Evolutionary conservation across 2,113 vertebrate genomes (phyloP).

Genomic region (Ictalurus furcatus): DNA sequence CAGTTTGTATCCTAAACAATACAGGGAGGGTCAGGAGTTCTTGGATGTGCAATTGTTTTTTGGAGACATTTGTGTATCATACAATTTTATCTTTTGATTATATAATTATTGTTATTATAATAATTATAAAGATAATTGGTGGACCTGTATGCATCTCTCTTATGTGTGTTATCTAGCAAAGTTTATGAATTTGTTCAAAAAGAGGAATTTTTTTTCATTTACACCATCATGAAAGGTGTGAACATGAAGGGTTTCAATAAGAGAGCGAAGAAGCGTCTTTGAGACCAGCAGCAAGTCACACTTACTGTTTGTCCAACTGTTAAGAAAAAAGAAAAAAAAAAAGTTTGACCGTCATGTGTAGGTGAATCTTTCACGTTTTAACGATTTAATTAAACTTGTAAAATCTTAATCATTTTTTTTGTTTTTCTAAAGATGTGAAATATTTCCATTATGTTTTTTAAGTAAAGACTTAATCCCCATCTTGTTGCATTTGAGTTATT

Average conservation of each 20-base stretch:
- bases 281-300: slow-evolving; percentile 54
- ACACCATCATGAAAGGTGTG: slow-evolving; percentile 37
- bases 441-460: slow-evolving; percentile 76
- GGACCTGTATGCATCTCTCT: slow-evolving; percentile 66
- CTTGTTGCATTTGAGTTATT: slow-evolving; percentile 74
- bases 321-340: slow-evolving; percentile 32
- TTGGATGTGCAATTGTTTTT: slow-evolving; percentile 69
- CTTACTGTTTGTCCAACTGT: slow-evolving; percentile 54
- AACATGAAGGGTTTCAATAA: slow-evolving; percentile 41
- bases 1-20: slow-evolving; percentile 57
- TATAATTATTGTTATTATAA: slow-evolving; percentile 71
- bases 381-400: slow-evolving; percentile 54
- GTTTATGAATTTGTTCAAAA: slow-evolving; percentile 59
- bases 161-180: slow-evolving; percentile 57
- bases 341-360: slow-evolving; percentile 56
- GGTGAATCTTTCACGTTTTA: slow-evolving; percentile 57
- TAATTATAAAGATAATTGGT: slow-evolving; percentile 70
- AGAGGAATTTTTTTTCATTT: slow-evolving; percentile 22
- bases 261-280: slow-evolving; percentile 26
- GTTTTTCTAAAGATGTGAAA: slow-evolving; percentile 69
- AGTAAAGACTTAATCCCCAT: slow-evolving; percentile 72
- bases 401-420: slow-evolving; percentile 54
- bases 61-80: slow-evolving; percentile 77
- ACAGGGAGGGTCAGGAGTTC: slow-evolving; percentile 51
- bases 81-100: slow-evolving; percentile 68